A percentile compares a stretch with the other conserved stretches of the same genome.
These are phyloP conservation scores for Yasuhikotakia modesta DNA, from an alignment of 2,797 vertebrate genomes.

Conservation along the genomic window DNA sequence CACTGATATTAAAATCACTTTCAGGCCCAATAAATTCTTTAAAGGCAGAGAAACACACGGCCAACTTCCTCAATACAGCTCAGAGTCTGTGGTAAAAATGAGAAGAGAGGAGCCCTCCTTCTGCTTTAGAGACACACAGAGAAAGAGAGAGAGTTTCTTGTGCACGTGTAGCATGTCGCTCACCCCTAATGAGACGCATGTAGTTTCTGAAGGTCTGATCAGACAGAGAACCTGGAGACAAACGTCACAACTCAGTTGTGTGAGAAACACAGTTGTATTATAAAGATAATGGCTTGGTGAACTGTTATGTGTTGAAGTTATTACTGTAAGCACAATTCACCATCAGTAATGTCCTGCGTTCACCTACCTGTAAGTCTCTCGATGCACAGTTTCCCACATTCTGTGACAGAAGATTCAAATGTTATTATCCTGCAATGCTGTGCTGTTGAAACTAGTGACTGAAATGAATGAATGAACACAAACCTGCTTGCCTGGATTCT, in stretches of 20 bases:
- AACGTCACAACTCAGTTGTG: too few species aligned
- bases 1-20: background rate
- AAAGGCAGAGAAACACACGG: conserved; percentile 15
- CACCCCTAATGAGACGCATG: conserved; percentile 6
- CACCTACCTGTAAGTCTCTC: background rate
- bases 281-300: background rate
- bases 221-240: background rate
- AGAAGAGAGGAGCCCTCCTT: conserved; percentile 13
- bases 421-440: background rate
- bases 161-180: background rate
- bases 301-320: background rate
- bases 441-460: background rate
- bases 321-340: background rate
- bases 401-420: background rate
- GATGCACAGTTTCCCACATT: rapidly evolving
- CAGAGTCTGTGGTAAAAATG: background rate
- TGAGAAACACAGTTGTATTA: background rate
- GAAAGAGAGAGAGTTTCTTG: background rate
- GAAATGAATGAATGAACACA: background rate
- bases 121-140: background rate
- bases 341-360: background rate
- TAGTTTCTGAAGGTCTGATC: background rate
- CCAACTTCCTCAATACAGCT: conserved; percentile 31
- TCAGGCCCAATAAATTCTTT: conserved; percentile 20
- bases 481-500: background rate